These are phyloP conservation scores for Pelosia muscerda DNA, from an alignment of 2,888 invertebrate species.

Conservation along the genomic window DNA sequence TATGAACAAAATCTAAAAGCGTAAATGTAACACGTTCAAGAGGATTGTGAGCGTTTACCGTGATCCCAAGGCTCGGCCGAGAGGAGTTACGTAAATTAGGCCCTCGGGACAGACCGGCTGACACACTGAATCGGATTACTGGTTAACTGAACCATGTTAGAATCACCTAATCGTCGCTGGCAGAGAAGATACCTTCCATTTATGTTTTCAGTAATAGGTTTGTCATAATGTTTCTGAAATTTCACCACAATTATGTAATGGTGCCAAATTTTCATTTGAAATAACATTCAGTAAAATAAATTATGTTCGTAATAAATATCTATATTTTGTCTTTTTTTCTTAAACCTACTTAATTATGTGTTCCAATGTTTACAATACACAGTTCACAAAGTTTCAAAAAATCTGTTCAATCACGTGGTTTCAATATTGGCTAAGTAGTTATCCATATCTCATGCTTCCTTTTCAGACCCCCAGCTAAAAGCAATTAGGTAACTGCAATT, in stretches of 20 bases:
- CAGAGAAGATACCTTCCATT: neutral
- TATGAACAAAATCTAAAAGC: constrained; percentile 41
- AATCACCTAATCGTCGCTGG: constrained; percentile 20
- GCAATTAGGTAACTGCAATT: too few relatives aligned
- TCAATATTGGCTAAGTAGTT: too few relatives aligned
- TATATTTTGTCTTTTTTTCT: too few relatives aligned
- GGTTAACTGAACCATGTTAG: constrained; percentile 28
- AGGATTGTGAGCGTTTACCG: constrained; percentile 54
- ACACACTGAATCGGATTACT: constrained; percentile 45
- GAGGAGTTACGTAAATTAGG: constrained; percentile 57
- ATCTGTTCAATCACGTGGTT: too few relatives aligned
- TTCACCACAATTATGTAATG: neutral
- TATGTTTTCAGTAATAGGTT: neutral
- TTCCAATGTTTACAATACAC: too few relatives aligned
- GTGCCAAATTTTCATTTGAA: too few relatives aligned
- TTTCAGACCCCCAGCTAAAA: neutral
- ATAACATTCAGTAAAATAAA: too few relatives aligned
- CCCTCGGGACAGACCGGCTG: constrained; percentile 53
- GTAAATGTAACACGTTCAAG: constrained; percentile 37
- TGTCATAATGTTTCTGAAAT: neutral
- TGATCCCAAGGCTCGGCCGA: constrained; percentile 58
- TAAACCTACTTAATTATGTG: too few relatives aligned
- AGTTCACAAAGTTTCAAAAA: too few relatives aligned
- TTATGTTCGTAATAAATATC: too few relatives aligned
- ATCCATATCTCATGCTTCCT: neutral